These are phyloP conservation scores for Andricus grossulariae DNA, from an alignment of 1,140 invertebrate species.

Conservation along the genomic window DNA sequence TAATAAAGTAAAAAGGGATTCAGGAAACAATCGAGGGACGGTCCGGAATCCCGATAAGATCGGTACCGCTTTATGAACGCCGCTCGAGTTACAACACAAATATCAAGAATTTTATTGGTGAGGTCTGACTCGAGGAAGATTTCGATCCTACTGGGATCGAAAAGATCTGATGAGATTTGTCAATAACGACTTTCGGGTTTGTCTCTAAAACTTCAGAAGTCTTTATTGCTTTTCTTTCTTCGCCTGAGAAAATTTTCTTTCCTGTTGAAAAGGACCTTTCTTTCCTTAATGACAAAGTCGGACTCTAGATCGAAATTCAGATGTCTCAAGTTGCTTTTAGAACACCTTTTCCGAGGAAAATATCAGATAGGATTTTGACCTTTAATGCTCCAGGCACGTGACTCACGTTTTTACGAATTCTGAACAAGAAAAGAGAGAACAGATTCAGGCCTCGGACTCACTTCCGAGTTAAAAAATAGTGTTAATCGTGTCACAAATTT, in stretches of 20 bases:
- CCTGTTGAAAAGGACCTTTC: not conserved
- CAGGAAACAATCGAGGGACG: slow-evolving; percentile 27
- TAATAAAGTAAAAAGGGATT: slow-evolving; percentile 29
- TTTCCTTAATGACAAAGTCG: not conserved
- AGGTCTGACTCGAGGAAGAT: slow-evolving; percentile 9
- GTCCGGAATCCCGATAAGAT: slow-evolving; percentile 2
- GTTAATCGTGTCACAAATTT: no score
- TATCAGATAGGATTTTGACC: not conserved
- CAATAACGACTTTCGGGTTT: slow-evolving; percentile 8
- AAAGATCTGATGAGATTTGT: slow-evolving; percentile 19
- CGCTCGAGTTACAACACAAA: not conserved
- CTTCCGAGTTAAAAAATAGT: no score
- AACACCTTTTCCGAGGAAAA: not conserved
- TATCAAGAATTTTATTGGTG: slow-evolving; percentile 9
- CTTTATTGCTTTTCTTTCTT: slow-evolving; percentile 6
- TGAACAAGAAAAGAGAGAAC: not conserved
- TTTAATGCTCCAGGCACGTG: not conserved
- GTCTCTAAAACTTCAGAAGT: not conserved
- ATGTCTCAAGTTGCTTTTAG: not conserved
- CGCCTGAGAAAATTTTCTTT: slow-evolving; percentile 7
- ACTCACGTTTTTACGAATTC: not conserved
- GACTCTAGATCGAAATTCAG: not conserved
- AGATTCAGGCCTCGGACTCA: no score
- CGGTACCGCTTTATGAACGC: not conserved
- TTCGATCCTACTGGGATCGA: not conserved